Conservation (phyloP, 2,113 vertebrate genomes). For the Alligator mississippiensis region DNA sequence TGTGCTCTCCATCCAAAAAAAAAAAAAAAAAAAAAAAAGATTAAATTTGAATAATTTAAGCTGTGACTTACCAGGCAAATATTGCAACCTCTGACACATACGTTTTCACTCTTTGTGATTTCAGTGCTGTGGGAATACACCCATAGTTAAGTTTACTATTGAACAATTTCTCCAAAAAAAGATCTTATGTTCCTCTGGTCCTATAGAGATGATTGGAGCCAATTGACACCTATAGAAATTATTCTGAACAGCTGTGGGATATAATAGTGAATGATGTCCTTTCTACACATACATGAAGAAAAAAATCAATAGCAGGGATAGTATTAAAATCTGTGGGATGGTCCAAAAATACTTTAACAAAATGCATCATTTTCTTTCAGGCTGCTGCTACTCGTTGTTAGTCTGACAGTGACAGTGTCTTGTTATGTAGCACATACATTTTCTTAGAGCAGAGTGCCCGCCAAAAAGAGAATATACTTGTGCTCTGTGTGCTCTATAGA, state of each 20-base stretch:
- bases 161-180: background rate
- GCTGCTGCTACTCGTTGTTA: background rate
- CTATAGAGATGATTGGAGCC: background rate
- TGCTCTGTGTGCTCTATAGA: background rate
- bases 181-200: too few species aligned
- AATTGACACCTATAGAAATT: background rate
- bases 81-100: accelerated
- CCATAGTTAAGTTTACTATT: background rate
- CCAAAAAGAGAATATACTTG: accelerated
- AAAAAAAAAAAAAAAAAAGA: too few species aligned
- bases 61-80: background rate
- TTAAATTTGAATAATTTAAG: background rate
- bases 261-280: background rate
- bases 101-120: background rate
- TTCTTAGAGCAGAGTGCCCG: accelerated
- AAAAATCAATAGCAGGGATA: background rate
- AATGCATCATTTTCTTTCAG: background rate
- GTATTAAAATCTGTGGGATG: background rate
- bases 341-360: conserved; percentile 8
- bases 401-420: background rate
- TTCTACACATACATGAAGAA: background rate
- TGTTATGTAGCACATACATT: background rate
- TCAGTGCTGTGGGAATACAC: background rate
- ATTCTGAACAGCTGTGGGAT: background rate
- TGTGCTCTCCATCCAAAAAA: conserved; percentile 1